Evolutionary conservation across 2,888 invertebrate species (phyloP).

Genomic region (Habroteleia sp.): DNA sequence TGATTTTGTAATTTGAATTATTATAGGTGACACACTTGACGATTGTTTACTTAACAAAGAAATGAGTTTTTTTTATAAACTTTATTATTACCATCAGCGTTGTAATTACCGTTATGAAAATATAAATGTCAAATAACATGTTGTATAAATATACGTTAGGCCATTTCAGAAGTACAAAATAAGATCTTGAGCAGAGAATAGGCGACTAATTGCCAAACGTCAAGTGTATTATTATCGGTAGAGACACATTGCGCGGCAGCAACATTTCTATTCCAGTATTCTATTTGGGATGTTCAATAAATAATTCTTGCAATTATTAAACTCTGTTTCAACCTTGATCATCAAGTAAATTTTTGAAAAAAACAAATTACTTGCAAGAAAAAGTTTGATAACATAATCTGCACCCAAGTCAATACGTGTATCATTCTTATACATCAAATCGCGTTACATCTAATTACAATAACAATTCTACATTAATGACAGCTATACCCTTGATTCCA

Average conservation of each 20-base stretch:
- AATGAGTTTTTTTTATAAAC: background rate
- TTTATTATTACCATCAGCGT: conserved; percentile 17
- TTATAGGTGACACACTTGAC: conserved; percentile 6
- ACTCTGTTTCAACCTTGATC: too few relatives aligned
- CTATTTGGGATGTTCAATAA: background rate
- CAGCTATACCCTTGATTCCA: conserved; percentile 8
- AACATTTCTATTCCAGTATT: background rate
- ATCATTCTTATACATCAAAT: conserved; percentile 38
- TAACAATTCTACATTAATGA: conserved; percentile 20
- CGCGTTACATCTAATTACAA: conserved; percentile 17
- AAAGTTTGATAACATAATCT: conserved; percentile 2
- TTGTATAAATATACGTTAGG: conserved; percentile 28
- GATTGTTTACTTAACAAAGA: conserved; percentile 1
- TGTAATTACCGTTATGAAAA: conserved; percentile 39
- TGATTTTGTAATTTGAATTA: too few relatives aligned
- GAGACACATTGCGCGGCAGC: too few relatives aligned
- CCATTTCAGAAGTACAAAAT: conserved; percentile 37
- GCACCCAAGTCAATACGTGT: conserved; percentile 13
- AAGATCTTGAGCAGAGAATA: too few relatives aligned
- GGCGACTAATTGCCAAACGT: too few relatives aligned
- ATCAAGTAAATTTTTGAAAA: too few relatives aligned
- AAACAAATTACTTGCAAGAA: conserved; percentile 9
- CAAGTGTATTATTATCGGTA: too few relatives aligned
- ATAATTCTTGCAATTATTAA: conserved; percentile 1
- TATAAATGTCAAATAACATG: conserved; percentile 49